Conservation (phyloP, 2,888 invertebrate genomes). For the Meteorus colon region DNA sequence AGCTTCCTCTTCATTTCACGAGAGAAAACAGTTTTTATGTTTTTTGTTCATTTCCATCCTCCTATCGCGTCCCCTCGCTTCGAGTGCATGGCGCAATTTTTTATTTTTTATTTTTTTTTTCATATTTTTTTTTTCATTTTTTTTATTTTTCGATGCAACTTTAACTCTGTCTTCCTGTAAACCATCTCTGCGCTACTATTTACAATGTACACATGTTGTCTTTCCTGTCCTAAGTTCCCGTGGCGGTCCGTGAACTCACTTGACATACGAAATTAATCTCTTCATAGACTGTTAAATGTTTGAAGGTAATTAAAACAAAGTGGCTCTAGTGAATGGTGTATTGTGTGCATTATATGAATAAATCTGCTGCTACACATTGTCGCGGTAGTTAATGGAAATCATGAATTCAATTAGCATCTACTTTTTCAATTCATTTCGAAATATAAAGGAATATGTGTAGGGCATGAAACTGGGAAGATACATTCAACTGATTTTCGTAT, state of each 20-base stretch:
- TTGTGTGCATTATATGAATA: not conserved
- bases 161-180: slow-evolving; percentile 66
- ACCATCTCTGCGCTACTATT: slow-evolving; percentile 69
- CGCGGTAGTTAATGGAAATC: not conserved
- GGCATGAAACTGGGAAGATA: not conserved
- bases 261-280: slow-evolving; percentile 39
- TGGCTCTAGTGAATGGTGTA: not conserved
- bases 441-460: not conserved
- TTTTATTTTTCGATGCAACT: slow-evolving; percentile 59
- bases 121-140: slow-evolving; percentile 30
- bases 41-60: slow-evolving; percentile 34
- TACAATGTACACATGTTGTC: slow-evolving; percentile 71
- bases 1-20: not conserved
- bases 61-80: slow-evolving; percentile 39
- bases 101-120: slow-evolving; percentile 37
- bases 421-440: not conserved
- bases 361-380: not conserved
- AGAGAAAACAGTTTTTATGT: slow-evolving; percentile 20
- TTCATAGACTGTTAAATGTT: not conserved
- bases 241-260: slow-evolving; percentile 59
- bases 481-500: not conserved
- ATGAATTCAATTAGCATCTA: not conserved
- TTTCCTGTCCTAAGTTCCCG: slow-evolving; percentile 66
- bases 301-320: slow-evolving; percentile 6
- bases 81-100: slow-evolving; percentile 48